These are phyloP conservation scores for Conistra vaccinii DNA, from an alignment of 2,888 invertebrate species.

Conservation along the genomic window DNA sequence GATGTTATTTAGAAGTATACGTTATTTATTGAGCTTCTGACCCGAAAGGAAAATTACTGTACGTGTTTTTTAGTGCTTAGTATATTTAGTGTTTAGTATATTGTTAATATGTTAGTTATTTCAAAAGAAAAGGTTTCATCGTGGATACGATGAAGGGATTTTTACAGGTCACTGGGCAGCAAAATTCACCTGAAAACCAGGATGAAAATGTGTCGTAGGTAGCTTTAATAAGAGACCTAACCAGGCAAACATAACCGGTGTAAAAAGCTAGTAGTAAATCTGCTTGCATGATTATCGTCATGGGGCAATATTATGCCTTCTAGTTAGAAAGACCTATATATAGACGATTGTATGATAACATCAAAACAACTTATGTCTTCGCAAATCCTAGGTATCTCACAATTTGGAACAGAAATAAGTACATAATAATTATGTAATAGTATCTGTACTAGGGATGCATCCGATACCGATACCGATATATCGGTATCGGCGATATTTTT, in stretches of 20 bases:
- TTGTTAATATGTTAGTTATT: not conserved
- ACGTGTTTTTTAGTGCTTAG: not conserved
- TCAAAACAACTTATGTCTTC: not conserved
- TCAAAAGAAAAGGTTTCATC: slow-evolving; percentile 4
- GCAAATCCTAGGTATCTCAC: not conserved
- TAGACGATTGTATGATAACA: not conserved
- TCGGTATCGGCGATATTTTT: too few species aligned
- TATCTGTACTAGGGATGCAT: too few species aligned
- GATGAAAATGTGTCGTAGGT: slow-evolving; percentile 11
- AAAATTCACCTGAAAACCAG: not conserved
- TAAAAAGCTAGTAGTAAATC: not conserved
- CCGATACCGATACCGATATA: too few species aligned
- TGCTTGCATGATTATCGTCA: not conserved
- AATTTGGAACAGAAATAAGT: not conserved
- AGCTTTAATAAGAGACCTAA: not conserved
- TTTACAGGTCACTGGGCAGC: slow-evolving; percentile 28
- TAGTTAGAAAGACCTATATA: not conserved
- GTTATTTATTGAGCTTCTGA: slow-evolving; percentile 38
- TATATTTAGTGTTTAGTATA: too few species aligned
- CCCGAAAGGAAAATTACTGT: slow-evolving; percentile 1
- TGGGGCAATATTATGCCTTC: not conserved
- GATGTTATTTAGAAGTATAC: slow-evolving; percentile 43
- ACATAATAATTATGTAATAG: not conserved
- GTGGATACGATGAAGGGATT: not conserved
- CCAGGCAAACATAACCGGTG: not conserved